Evolutionary conservation across 2,888 invertebrate genomes (phyloP).

Genomic region (Andricus curvator): DNA sequence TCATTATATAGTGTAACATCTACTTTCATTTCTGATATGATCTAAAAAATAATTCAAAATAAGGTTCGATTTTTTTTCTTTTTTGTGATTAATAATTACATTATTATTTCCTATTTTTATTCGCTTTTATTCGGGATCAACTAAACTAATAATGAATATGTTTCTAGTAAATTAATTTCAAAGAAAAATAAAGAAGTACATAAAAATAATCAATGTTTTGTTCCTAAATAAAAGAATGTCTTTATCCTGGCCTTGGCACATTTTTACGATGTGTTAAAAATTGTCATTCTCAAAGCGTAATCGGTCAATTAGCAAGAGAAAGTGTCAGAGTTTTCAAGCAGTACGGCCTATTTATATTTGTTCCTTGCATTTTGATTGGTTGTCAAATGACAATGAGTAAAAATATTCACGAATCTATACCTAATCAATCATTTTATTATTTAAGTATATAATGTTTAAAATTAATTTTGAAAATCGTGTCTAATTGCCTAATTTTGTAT

Average conservation of each 20-base stretch:
- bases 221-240: background rate
- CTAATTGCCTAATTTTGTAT: background rate
- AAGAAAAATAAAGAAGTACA: too few species aligned
- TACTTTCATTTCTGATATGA: background rate
- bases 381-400: background rate
- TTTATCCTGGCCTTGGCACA: background rate
- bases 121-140: background rate
- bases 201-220: background rate
- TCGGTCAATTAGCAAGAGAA: conserved; percentile 26
- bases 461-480: background rate
- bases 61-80: too few species aligned
- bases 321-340: conserved; percentile 19
- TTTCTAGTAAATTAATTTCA: too few species aligned
- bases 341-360: background rate
- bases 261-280: background rate
- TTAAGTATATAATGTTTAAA: background rate
- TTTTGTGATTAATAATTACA: too few species aligned
- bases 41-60: background rate
- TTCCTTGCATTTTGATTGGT: background rate
- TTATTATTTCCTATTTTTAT: background rate
- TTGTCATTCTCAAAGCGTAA: conserved; percentile 11
- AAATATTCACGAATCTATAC: too few species aligned
- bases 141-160: too few species aligned
- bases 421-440: too few species aligned
- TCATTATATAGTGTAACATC: background rate